Evolutionary conservation across 2,797 vertebrate genomes (phyloP), one percentile per base, ranked within the genome.

Genomic region (Buceros bicornis): DNA sequence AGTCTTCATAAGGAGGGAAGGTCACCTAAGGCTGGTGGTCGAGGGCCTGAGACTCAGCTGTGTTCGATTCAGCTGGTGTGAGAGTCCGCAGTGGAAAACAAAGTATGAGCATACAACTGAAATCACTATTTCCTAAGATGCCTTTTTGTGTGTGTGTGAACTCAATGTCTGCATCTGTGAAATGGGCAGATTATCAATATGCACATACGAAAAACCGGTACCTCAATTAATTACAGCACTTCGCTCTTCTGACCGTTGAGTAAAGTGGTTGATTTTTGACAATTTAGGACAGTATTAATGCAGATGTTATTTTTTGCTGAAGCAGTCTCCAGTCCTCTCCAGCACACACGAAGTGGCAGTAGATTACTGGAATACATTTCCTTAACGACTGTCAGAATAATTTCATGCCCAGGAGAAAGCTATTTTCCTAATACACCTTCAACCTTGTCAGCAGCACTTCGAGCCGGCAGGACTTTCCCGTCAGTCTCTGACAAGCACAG

Each of bases 301-400:
- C 76, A 90, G 85, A 61, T 67, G 51, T 29, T 74, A 20, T 79
- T 88, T 80, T 82, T 50, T 60, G 53, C 70, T 82, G 77, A 57
- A 80, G 66, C 69, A 50, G 31, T 67, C 26, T 8, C 84, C 80
- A 87, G 64, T 56, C 70, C 90, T 81, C 71, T 74, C 65, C 84
- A 82, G 74, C 18, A 37, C 81, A 48, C 24, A 37, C 60, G 47
- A 81, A 95, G 78, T 83, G 87, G 79, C 71, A 79, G 67, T 17
- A 92, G 81, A 91, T 93, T 93, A 87, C 66, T 79, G 73, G 80
- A 87, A 92, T 71, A 77, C 66, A 87, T 96, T 90, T 86, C 72
- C n/a, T 79, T 76, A 53, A 83, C 0, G 1, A 47, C 66, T 86
- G 56, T 69, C 24, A 13, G 85, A 91, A 85, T 95, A 90, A 94